Evolutionary conservation across 35 echinoderm and acorn worm species (phyloP).

Genomic region (Chiridota heheva): DNA sequence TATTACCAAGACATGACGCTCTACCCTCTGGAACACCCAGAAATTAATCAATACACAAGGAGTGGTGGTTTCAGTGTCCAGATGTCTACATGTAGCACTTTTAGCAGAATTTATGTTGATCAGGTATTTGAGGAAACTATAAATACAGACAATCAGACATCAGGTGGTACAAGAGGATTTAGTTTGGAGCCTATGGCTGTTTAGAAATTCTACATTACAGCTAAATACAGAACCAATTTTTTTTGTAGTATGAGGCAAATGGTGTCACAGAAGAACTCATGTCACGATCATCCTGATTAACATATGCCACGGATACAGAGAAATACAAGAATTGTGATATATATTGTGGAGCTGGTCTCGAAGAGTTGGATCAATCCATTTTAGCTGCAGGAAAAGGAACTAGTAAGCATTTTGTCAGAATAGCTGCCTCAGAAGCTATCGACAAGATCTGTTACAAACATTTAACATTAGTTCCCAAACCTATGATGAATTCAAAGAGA

Average conservation of each 20-base stretch:
- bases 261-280: conserved; percentile 3
- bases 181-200: conserved; percentile 3
- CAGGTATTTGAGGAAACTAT: no score
- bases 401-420: no score
- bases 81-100: not conserved
- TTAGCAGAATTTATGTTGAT: no score
- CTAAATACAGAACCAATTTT: conserved; percentile 2
- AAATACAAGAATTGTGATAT: not conserved
- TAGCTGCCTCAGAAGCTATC: no score
- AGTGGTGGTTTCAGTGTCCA: conserved; percentile 10
- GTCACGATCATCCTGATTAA: conserved; percentile 9
- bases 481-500: not conserved
- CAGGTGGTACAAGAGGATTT: no score
- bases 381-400: no score
- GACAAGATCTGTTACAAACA: no score
- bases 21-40: not conserved
- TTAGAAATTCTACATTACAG: not conserved
- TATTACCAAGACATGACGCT: no score
- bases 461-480: no score
- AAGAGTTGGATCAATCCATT: no score
- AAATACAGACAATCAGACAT: no score
- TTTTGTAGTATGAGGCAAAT: not conserved
- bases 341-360: no score
- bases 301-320: not conserved
- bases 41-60: not conserved